A percentile compares a stretch with the other conserved stretches of the same genome.
These are phyloP conservation scores for Leptinotarsa juncta DNA, from an alignment of 2,888 invertebrate species.

Conservation along the genomic window DNA sequence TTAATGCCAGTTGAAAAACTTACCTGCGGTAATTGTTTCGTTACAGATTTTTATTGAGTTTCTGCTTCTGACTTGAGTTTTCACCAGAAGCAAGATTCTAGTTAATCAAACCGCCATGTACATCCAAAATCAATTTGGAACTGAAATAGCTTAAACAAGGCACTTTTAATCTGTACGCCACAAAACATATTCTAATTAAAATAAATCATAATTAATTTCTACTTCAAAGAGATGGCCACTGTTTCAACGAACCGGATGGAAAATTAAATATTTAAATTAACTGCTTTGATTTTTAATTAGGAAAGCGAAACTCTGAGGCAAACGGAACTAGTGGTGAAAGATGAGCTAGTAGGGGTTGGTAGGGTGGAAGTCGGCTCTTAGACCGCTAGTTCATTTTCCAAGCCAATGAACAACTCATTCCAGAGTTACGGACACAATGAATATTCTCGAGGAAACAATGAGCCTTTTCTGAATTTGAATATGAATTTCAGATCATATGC, in stretches of 20 bases:
- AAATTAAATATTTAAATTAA: slow-evolving; percentile 17
- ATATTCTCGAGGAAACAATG: slow-evolving; percentile 12
- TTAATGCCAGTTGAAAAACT: too few species aligned
- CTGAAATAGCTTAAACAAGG: not conserved
- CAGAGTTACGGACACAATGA: slow-evolving; percentile 39
- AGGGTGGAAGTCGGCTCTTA: slow-evolving; percentile 24
- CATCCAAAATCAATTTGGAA: not conserved
- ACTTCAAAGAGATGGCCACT: not conserved
- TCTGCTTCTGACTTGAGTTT: too few species aligned
- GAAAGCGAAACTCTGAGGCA: not conserved
- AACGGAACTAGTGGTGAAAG: not conserved
- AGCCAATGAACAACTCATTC: slow-evolving; percentile 62
- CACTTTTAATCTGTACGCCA: not conserved
- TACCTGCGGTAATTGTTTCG: too few species aligned
- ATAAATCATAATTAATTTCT: slow-evolving; percentile 11
- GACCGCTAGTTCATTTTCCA: slow-evolving; percentile 62
- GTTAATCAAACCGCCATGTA: not conserved
- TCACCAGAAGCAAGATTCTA: not conserved
- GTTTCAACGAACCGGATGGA: not conserved
- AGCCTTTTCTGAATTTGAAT: not conserved
- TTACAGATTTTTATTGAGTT: too few species aligned
- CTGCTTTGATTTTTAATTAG: slow-evolving; percentile 19
- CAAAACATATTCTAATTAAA: slow-evolving; percentile 7
- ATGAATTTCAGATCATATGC: not conserved
- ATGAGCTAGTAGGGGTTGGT: not conserved